A percentile compares a stretch with the other conserved stretches of the same genome.
These are phyloP conservation scores for Zele albiditarsus DNA, from an alignment of 2,888 invertebrate species.

Conservation along the genomic window DNA sequence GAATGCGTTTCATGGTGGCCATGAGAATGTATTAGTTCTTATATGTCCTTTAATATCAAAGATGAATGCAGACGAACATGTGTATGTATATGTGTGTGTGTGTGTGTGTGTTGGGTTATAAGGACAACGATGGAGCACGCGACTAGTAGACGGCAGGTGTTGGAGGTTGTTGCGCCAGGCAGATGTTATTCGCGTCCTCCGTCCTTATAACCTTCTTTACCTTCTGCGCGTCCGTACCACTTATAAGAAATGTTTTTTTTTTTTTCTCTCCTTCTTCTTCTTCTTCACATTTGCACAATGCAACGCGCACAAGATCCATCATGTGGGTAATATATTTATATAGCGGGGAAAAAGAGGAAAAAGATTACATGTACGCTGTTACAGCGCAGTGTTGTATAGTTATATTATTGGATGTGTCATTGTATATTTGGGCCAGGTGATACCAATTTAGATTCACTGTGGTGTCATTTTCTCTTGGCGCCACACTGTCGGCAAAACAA, in stretches of 20 bases:
- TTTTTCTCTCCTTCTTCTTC: conserved; percentile 21
- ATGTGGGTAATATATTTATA: background rate
- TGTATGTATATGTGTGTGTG: background rate
- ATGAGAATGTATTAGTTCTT: background rate
- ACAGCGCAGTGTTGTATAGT: conserved; percentile 10
- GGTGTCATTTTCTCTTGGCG: conserved; percentile 44
- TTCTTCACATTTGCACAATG: conserved; percentile 18
- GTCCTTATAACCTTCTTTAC: conserved; percentile 14
- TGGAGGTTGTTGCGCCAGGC: conserved; percentile 70
- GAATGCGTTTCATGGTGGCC: background rate
- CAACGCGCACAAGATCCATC: background rate
- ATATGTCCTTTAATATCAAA: background rate
- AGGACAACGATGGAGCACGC: conserved; percentile 58
- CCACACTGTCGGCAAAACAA: conserved; percentile 34
- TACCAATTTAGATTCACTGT: conserved; percentile 62
- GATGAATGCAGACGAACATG: background rate
- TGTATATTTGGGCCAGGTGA: conserved; percentile 67
- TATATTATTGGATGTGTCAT: conserved; percentile 46
- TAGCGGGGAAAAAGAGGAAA: background rate
- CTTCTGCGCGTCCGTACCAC: conserved; percentile 12
- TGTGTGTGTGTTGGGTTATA: background rate
- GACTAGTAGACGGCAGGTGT: conserved; percentile 71
- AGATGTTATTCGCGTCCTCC: conserved; percentile 62
- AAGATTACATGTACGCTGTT: background rate
- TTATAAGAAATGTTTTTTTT: conserved; percentile 37